Conservation (phyloP, 2,113 vertebrate genomes). For the Himantopus leucocephalus region DNA sequence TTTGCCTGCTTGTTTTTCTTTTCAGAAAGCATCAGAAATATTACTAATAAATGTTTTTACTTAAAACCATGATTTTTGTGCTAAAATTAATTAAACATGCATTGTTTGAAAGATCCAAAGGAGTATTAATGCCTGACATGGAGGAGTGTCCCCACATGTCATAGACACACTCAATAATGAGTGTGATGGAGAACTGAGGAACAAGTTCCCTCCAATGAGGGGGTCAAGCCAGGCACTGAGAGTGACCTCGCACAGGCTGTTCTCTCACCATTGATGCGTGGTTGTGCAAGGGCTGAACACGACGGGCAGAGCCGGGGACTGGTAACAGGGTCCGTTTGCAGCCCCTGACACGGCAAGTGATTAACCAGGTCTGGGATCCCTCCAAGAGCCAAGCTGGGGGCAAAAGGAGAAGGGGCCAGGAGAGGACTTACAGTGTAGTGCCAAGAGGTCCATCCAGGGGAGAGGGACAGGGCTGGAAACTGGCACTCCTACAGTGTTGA, state of each 20-base stretch:
- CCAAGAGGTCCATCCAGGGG: background rate
- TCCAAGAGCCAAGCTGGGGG: background rate
- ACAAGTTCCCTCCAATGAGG: background rate
- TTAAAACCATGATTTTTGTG: background rate
- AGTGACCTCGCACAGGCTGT: rapidly evolving
- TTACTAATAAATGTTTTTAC: background rate
- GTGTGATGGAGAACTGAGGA: background rate
- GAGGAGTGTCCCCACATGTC: background rate
- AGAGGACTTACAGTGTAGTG: background rate
- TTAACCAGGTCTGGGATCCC: background rate
- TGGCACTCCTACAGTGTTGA: rapidly evolving
- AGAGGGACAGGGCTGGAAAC: background rate
- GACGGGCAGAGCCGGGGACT: rapidly evolving
- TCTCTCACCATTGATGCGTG: background rate
- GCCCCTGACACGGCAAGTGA: background rate
- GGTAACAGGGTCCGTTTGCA: background rate
- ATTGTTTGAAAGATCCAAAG: background rate
- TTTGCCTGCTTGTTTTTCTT: background rate
- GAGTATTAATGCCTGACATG: background rate
- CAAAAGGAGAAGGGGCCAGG: background rate
- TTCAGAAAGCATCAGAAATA: background rate
- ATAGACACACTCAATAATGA: rapidly evolving
- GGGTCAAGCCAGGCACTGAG: background rate
- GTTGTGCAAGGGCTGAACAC: rapidly evolving
- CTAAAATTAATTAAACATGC: background rate